Evolutionary conservation across 2,113 vertebrate species (phyloP).

Genomic region (Hassar affinis): DNA sequence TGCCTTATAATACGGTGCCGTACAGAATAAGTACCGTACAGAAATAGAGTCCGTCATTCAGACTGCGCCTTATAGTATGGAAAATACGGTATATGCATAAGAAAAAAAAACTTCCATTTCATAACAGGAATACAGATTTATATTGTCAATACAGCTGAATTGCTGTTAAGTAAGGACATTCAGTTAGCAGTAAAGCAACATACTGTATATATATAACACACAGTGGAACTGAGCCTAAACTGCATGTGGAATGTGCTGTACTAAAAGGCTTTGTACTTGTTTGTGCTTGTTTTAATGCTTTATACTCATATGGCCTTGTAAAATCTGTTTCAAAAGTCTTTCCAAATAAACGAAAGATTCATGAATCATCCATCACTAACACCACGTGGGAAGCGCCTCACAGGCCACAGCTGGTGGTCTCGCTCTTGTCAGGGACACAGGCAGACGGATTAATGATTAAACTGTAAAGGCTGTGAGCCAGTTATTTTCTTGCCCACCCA

Average conservation of each 20-base stretch:
- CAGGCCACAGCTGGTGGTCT: conserved; percentile 1
- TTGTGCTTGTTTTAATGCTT: not conserved
- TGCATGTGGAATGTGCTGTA: not conserved
- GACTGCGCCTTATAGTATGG: no score
- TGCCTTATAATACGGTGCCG: no score
- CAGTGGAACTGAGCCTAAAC: no score
- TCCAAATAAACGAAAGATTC: not conserved
- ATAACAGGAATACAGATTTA: no score
- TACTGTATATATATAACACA: no score
- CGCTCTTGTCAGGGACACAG: not conserved
- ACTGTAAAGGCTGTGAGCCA: not conserved
- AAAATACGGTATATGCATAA: no score
- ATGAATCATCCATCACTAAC: not conserved
- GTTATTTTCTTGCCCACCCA: not conserved
- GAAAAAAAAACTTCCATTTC: no score
- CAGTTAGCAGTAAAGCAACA: not conserved
- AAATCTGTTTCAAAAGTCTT: not conserved
- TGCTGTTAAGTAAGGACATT: no score
- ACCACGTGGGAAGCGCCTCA: not conserved
- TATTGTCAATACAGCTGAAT: no score
- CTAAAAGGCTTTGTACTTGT: not conserved
- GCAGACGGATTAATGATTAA: not conserved
- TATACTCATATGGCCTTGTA: not conserved
- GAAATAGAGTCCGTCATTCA: no score
- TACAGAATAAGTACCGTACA: no score